Percentiles rank a stretch among this genome's conserved stretches.
Evolutionary conservation across 2,888 invertebrate species (phyloP).

Genomic region (Empis livida): DNA sequence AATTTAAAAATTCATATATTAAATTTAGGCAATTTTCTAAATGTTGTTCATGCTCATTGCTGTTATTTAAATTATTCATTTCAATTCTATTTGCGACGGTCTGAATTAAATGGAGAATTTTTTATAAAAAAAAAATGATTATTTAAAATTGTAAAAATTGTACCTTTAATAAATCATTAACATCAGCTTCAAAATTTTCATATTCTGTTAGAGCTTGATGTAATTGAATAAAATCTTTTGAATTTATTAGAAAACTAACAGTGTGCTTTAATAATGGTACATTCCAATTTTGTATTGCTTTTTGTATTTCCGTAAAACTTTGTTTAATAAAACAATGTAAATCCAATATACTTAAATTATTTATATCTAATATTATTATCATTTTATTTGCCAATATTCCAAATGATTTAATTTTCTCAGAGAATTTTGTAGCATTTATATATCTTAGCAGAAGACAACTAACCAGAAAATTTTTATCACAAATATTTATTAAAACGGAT

Average conservation of each 20-base stretch:
- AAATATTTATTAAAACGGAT: constrained; percentile 63
- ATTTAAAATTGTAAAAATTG: not conserved
- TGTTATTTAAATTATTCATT: too few relatives aligned
- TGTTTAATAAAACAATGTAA: constrained; percentile 26
- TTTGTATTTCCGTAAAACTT: constrained; percentile 25
- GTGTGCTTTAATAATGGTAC: constrained; percentile 30
- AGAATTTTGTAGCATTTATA: constrained; percentile 41
- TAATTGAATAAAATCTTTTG: constrained; percentile 22
- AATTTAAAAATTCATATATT: constrained; percentile 18
- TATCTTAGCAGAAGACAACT: constrained; percentile 58
- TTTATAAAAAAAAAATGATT: too few relatives aligned
- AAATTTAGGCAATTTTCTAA: constrained; percentile 3
- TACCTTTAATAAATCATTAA: constrained; percentile 27
- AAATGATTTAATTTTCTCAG: constrained; percentile 25
- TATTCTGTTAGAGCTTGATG: constrained; percentile 27
- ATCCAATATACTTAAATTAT: constrained; percentile 22
- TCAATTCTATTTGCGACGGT: too few relatives aligned
- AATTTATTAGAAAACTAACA: constrained; percentile 27
- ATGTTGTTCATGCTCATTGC: constrained; percentile 2
- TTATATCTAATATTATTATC: constrained; percentile 30
- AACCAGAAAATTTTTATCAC: constrained; percentile 64
- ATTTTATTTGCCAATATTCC: constrained; percentile 31
- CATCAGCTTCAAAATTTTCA: constrained; percentile 23
- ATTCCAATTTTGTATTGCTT: constrained; percentile 27
- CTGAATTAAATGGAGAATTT: too few relatives aligned